Percentiles rank a stretch among this genome's conserved stretches.
Conservation (phyloP, 2,113 vertebrate species). For the Zosterops japonicus region DNA sequence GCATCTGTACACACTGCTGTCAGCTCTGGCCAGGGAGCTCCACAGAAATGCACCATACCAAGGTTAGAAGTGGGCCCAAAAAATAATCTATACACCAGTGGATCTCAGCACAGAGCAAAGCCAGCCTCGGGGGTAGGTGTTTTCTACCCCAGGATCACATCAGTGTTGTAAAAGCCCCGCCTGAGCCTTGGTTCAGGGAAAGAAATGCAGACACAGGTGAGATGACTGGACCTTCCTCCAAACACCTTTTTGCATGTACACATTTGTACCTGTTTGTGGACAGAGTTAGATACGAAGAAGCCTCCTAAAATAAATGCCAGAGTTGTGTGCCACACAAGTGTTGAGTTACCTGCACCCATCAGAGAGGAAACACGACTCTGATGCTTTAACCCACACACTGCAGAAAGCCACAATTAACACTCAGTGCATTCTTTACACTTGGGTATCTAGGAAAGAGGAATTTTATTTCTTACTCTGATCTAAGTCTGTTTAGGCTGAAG, state of each 20-base stretch:
- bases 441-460: neutral
- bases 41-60: rapidly evolving
- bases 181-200: neutral
- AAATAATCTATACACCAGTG: neutral
- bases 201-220: neutral
- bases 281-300: neutral
- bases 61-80: neutral
- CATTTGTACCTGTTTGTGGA: neutral
- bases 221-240: neutral
- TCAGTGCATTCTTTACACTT: neutral
- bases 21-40: neutral
- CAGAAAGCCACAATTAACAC: neutral
- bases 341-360: too few species aligned
- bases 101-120: neutral
- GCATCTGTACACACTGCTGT: neutral
- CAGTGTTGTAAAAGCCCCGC: neutral
- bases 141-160: neutral
- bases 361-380: neutral
- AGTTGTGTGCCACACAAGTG: neutral
- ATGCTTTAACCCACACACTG: neutral
- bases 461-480: neutral
- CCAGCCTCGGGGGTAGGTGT: neutral
- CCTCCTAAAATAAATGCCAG: neutral
- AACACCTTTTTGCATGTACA: neutral
- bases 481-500: neutral